A percentile compares a stretch with the other conserved stretches of the same genome.
These are phyloP conservation scores for Cryptoblepharus egeriae DNA, from an alignment of 2,797 vertebrate species.

Conservation along the genomic window DNA sequence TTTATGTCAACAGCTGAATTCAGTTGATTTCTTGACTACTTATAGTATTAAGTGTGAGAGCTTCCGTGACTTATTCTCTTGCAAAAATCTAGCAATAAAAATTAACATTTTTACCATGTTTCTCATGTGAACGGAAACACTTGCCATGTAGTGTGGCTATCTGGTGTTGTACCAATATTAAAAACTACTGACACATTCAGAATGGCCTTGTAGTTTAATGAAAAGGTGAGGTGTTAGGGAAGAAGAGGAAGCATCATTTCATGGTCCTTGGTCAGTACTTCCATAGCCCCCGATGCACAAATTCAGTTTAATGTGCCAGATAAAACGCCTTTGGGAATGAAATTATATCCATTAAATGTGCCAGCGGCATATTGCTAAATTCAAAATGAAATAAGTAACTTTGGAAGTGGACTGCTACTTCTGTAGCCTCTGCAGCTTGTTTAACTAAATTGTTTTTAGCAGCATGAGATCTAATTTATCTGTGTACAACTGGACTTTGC, in stretches of 20 bases:
- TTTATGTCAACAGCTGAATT: neutral
- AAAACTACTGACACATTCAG: neutral
- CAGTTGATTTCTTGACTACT: neutral
- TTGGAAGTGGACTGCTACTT: slow-evolving; percentile 47
- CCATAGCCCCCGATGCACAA: neutral
- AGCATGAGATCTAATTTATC: slow-evolving; percentile 57
- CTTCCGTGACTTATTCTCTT: no score
- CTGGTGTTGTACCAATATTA: neutral
- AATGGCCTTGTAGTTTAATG: neutral
- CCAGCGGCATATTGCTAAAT: neutral
- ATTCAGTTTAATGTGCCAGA: neutral
- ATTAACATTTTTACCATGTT: neutral
- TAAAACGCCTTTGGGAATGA: slow-evolving; percentile 14
- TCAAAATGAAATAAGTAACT: slow-evolving; percentile 59
- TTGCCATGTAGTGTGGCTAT: neutral
- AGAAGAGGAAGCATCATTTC: neutral
- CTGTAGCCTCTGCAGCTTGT: slow-evolving; percentile 59
- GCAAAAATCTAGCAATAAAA: no score
- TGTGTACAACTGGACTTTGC: slow-evolving; percentile 55
- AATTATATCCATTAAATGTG: slow-evolving; percentile 32
- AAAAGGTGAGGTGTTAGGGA: neutral
- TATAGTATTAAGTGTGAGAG: neutral
- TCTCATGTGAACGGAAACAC: neutral
- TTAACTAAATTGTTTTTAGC: slow-evolving; percentile 60
- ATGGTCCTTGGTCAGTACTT: neutral